Evolutionary conservation across 2,113 vertebrate genomes (phyloP), one percentile per base, ranked within the genome.

Genomic region (Puffinus mauretanicus): DNA sequence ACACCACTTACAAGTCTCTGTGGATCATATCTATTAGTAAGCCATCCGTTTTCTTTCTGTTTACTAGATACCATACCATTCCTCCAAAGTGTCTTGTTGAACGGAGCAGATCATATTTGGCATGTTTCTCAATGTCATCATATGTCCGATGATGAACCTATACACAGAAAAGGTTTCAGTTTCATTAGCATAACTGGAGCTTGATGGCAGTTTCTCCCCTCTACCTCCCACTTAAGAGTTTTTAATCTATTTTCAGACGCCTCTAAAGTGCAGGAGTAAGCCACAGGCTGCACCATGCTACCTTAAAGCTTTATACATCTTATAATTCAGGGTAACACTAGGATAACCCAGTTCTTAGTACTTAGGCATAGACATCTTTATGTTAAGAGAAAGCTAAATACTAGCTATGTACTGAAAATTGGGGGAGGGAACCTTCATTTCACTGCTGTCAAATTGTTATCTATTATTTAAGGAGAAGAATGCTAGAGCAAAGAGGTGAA

Each of bases 61-160:
- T 98, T 71, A 98, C 91, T 81, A 99, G 97, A 89, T 99, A 98
- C 99, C 99, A 99, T 15, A 97, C 98, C 98, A 99, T 98, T 60
- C 99, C 99, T 34, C 99, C 99, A 4, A 99, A 99, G 96, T 99
- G 99, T 21, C 99, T 97, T 4, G 99, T 99, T 64, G 99, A 99
- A 76, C 98, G 98, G 64, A 99, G 98, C 51, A 99, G 97, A n/a
- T 99, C 98, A 0, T 99, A 99, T 71, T 99, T 99, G 38, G 93
- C 97, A 1, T 98, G 96, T 70, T 98, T 98, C 26, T 99, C 99
- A 79, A 99, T 97, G 93, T 99, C 98, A 26, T 99, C 99, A 0
- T 99, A 99, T 16, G 99, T 98, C 58, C 97, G 97, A 11, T 96
- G 97, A 80, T 99, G 99, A 75, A 99, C 88, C 99, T 99, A 57